Evolutionary conservation across 2,113 vertebrate genomes (phyloP).

Genomic region (Felis chaus): DNA sequence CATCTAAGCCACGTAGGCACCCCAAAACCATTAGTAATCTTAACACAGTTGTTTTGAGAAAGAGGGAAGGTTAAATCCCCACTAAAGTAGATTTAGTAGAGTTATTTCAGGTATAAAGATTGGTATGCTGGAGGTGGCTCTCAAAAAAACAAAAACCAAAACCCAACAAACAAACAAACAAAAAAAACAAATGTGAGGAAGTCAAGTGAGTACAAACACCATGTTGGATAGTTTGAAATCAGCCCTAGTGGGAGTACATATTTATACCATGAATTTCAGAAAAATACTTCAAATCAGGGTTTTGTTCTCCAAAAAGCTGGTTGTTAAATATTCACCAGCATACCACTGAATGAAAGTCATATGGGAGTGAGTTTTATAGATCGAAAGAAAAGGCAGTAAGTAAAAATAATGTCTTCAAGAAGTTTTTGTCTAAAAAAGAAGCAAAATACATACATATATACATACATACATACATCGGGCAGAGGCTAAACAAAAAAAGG

Average conservation of each 20-base stretch:
- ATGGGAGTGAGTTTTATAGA: neutral
- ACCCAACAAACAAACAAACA: neutral
- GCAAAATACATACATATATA: neutral
- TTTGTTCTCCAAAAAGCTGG: neutral
- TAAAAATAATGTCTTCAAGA: neutral
- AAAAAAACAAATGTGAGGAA: neutral
- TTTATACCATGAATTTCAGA: neutral
- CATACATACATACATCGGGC: neutral
- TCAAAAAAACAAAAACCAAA: too few relatives aligned
- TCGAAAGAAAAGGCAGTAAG: neutral
- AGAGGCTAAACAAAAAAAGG: neutral
- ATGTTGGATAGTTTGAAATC: neutral
- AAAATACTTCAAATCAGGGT: neutral
- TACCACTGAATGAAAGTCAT: neutral
- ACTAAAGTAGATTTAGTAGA: neutral
- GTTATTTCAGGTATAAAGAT: neutral
- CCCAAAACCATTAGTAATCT: neutral
- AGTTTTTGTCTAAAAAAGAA: neutral
- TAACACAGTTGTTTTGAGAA: neutral
- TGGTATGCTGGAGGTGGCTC: too few relatives aligned
- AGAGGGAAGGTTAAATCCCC: neutral
- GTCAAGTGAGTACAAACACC: neutral
- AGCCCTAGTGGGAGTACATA: neutral
- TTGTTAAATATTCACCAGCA: neutral
- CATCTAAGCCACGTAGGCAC: too few relatives aligned